phyloP scores from a whole-genome alignment of 2,888 invertebrate species.

The Melieria picta region DNA sequence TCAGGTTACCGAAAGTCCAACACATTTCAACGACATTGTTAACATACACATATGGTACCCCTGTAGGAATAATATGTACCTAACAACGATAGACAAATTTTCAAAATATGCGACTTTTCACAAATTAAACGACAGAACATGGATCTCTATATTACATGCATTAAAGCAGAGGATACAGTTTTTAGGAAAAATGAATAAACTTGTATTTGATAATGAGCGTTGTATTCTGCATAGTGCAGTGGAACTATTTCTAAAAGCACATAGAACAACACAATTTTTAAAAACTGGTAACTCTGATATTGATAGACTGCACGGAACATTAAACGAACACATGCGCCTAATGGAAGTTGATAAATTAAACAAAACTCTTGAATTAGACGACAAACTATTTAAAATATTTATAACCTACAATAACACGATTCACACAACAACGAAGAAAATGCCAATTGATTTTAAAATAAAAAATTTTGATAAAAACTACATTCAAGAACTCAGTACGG shows the following conservation, averaged over 20 bases:
- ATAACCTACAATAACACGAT: slow-evolving; percentile 22
- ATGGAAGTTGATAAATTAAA: slow-evolving; percentile 21
- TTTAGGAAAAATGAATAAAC: slow-evolving; percentile 31
- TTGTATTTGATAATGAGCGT: slow-evolving; percentile 25
- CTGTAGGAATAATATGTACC: slow-evolving; percentile 16
- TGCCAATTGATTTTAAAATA: slow-evolving; percentile 33
- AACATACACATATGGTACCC: slow-evolving; percentile 31
- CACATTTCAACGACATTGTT: slow-evolving; percentile 29
- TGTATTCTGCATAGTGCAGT: slow-evolving; percentile 21
- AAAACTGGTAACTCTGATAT: slow-evolving; percentile 30
- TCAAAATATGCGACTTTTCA: slow-evolving; percentile 25
- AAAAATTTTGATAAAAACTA: slow-evolving; percentile 24
- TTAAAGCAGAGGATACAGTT: too few relatives aligned
- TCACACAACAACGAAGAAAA: slow-evolving; percentile 24
- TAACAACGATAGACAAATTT: slow-evolving; percentile 30
- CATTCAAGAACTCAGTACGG: slow-evolving; percentile 6
- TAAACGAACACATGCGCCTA: slow-evolving; percentile 32
- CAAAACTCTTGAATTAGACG: slow-evolving; percentile 27
- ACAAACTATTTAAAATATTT: slow-evolving; percentile 29
- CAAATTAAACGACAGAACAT: too few relatives aligned
- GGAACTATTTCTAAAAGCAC: slow-evolving; percentile 18
- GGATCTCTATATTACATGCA: too few relatives aligned
- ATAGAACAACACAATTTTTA: slow-evolving; percentile 22
- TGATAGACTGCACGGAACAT: slow-evolving; percentile 30
- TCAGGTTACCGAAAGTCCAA: slow-evolving; percentile 39